Evolutionary conservation across 2,888 invertebrate genomes (phyloP), one percentile per base, ranked within the genome.

Genomic region (Cheilosia variabilis): DNA sequence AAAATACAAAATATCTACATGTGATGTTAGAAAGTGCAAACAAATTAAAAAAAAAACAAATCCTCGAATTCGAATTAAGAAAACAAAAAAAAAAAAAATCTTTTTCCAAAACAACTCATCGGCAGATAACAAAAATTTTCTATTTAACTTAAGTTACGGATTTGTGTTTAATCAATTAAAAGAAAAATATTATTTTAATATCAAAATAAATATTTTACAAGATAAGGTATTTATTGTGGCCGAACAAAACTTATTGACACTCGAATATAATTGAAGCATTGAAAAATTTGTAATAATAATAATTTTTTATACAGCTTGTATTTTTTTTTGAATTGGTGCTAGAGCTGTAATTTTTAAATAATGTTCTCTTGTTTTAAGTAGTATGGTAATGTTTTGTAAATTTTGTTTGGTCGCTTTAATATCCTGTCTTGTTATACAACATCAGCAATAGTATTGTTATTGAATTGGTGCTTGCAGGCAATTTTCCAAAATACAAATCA

Each of bases 151-250:
- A 79, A 86, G 76, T 80, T 86, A 80, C 58, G 80, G 75, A 76
- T 80, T 76, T 72, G 66, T 76, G 80, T 60, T 71, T 57, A 24
- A 55, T 62, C 53, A 60, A 47, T 19, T 34, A 66, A 45, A 71
- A 43, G 45, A 22, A 63, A 62, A 65, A 57, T 41, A 34, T 68
- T 68, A 60, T 81, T 76, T 65, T 75, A 65, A 24, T 71, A 77
- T 80, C 63, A 53, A 65, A 83, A 87, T 37, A 69, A 76, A 66
- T 80, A 71, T 50, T 66, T 47, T 76, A 52, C 63, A 27, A 73
- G 65, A 71, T 62, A 75, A 87, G 87, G 87, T 87, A 87, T 75
- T 77, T 69, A 87, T n/a, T 57, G 77, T 68, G 87, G 78, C 65
- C 73, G 50, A 69, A 53, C 76, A 72, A 77, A 72, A 76, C 71